These are phyloP conservation scores for Agelastica alni DNA, from an alignment of 2,888 invertebrate species.

Conservation along the genomic window DNA sequence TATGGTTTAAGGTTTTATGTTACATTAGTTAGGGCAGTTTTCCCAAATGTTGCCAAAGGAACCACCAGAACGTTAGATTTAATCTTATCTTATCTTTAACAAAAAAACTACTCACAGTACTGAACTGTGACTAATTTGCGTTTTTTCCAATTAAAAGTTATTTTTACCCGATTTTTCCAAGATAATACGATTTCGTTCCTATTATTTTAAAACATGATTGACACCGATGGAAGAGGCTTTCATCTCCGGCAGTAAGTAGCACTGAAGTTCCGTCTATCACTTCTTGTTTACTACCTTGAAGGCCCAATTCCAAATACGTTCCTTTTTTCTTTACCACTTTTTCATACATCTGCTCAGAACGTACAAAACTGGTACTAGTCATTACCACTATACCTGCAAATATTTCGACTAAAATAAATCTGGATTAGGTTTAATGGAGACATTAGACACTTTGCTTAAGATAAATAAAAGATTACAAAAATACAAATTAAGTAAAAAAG, in stretches of 20 bases:
- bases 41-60: background rate
- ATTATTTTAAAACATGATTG: background rate
- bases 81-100: no score
- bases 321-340: background rate
- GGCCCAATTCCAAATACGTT: slow-evolving; percentile 1
- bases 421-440: no score
- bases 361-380: background rate
- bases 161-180: background rate
- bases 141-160: no score
- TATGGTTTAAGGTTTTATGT: no score
- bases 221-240: background rate
- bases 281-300: background rate
- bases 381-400: slow-evolving; percentile 1
- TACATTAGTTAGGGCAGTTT: background rate
- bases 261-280: background rate
- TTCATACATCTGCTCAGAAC: background rate
- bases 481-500: no score
- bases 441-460: no score
- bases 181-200: background rate
- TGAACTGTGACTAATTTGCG: no score
- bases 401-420: no score
- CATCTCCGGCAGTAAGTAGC: background rate
- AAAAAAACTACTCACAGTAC: no score
- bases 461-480: no score
- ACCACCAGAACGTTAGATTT: no score